Evolutionary conservation across 92 coral and sea anemone genomes (phyloP).

Genomic region (Parazoanthus darwini): DNA sequence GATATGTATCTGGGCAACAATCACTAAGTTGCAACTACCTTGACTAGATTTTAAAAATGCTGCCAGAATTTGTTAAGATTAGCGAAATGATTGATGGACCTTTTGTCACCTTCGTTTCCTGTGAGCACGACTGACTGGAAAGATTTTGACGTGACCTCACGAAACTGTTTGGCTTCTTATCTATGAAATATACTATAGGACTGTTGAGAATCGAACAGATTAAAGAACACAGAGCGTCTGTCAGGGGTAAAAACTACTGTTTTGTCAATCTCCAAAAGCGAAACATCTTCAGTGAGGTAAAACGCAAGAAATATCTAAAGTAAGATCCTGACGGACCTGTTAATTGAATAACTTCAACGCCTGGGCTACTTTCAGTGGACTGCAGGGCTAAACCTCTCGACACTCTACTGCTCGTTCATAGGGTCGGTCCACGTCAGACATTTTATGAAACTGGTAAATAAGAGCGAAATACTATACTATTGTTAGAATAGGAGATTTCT

Average conservation of each 20-base stretch:
- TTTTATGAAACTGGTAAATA: no score
- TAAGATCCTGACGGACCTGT: neutral
- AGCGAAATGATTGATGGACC: neutral
- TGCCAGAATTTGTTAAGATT: conserved; percentile 13
- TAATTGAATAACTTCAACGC: neutral
- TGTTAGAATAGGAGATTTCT: neutral
- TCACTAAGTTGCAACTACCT: neutral
- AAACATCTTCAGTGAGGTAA: neutral
- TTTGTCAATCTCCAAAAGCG: neutral
- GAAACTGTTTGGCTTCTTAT: neutral
- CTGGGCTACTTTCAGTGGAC: neutral
- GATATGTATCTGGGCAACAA: neutral
- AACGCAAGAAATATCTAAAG: neutral
- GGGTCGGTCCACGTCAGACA: neutral
- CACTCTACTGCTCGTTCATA: neutral
- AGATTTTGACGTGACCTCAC: neutral
- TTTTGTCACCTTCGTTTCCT: neutral
- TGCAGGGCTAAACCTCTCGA: neutral
- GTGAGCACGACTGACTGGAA: neutral
- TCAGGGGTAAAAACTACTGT: neutral
- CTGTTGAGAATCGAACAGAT: neutral
- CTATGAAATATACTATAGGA: neutral
- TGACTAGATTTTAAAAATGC: neutral
- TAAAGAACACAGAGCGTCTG: neutral
- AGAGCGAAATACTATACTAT: neutral